phyloP scores from a whole-genome alignment of 2,888 invertebrate species.

The Agrochola lychnidis region DNA sequence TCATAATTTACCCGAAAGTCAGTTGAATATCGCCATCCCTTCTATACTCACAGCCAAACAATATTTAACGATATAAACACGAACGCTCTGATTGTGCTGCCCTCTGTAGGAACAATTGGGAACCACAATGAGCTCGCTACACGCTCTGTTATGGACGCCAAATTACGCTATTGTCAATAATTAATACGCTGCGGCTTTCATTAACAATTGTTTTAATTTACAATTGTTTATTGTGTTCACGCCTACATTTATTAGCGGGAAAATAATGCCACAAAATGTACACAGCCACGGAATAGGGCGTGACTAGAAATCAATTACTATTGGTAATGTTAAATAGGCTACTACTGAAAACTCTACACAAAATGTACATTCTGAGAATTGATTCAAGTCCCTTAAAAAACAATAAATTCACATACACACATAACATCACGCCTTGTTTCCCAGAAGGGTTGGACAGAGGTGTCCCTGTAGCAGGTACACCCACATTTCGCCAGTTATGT shows the following conservation, averaged over 20 bases:
- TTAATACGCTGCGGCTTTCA: constrained; percentile 40
- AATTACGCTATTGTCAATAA: constrained; percentile 56
- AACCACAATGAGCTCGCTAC: constrained; percentile 57
- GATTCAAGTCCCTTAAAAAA: neutral
- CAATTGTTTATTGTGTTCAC: constrained; percentile 13
- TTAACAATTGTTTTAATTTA: constrained; percentile 45
- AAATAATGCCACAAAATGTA: neutral
- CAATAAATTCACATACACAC: too few species aligned
- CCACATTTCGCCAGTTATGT: too few species aligned
- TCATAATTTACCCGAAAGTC: neutral
- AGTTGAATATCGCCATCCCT: neutral
- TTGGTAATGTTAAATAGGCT: neutral
- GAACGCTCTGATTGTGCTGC: constrained; percentile 49
- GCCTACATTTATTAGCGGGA: neutral
- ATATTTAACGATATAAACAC: constrained; percentile 54
- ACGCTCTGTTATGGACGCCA: constrained; percentile 44
- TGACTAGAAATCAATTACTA: too few species aligned
- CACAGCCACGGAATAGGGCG: too few species aligned
- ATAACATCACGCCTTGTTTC: too few species aligned
- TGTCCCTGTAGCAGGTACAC: too few species aligned
- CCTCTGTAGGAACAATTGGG: constrained; percentile 55
- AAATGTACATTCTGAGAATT: neutral
- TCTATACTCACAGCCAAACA: constrained; percentile 23
- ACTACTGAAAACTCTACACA: neutral
- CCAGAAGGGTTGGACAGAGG: too few species aligned